Evolutionary conservation across 2,888 invertebrate genomes (phyloP).

Genomic region (Selenia dentaria): DNA sequence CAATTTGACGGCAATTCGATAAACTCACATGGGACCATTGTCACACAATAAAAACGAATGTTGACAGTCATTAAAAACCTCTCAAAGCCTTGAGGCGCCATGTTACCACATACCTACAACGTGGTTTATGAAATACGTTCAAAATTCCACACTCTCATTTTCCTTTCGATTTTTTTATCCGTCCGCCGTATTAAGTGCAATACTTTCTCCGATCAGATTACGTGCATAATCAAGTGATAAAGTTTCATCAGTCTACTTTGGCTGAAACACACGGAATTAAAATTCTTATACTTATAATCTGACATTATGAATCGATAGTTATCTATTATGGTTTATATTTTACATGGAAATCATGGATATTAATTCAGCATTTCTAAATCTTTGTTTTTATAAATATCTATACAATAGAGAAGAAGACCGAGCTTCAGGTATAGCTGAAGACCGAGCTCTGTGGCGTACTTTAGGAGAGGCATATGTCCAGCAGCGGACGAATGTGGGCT

Average conservation of each 20-base stretch:
- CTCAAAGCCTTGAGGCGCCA: conserved; percentile 45
- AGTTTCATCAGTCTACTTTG: conserved; percentile 55
- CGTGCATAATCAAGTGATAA: conserved; percentile 56
- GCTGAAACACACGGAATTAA: conserved; percentile 49
- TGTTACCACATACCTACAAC: conserved; percentile 48
- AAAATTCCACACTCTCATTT: conserved; percentile 73
- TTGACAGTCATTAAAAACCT: conserved; percentile 52
- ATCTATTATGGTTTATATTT: too few relatives aligned
- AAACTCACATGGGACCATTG: conserved; percentile 24
- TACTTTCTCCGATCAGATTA: conserved; percentile 79
- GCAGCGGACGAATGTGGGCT: too few relatives aligned
- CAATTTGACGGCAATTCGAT: conserved; percentile 15
- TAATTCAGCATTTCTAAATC: too few relatives aligned
- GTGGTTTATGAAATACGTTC: conserved; percentile 64
- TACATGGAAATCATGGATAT: too few relatives aligned
- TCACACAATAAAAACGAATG: conserved; percentile 42
- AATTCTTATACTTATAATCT: conserved; percentile 24
- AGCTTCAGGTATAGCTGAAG: too few relatives aligned
- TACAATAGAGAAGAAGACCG: too few relatives aligned
- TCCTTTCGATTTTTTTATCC: conserved; percentile 67
- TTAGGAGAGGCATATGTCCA: too few relatives aligned
- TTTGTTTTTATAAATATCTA: too few relatives aligned
- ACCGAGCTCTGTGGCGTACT: too few relatives aligned
- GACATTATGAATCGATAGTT: conserved; percentile 1
- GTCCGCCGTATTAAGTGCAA: conserved; percentile 60